Evolutionary conservation across 2,113 vertebrate genomes (phyloP), one percentile per base, ranked within the genome.

Genomic region (Grus americana): DNA sequence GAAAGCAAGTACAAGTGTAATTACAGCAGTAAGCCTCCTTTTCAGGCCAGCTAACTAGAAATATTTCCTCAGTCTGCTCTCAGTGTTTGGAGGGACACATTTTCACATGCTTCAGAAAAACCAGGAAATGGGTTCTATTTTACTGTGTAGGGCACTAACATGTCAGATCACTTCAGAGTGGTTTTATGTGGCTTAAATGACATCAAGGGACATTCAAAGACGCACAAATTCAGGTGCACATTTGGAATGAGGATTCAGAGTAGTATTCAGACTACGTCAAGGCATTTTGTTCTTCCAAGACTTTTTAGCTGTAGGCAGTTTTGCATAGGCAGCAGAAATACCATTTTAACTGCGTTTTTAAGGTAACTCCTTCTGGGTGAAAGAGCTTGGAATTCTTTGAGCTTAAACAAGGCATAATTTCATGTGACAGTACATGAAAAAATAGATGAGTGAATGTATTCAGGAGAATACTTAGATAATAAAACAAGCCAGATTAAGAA

Each of bases 371-470:
- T 85, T 79, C 59, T 44, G 55, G 27, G 44, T 54, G 15, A 92
- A 94, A 78, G 46, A 91, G 40, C 24, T 90, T 32, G 3, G 32
- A 94, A 92, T 78, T 84, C 63, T 95, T 88, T 46, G 57, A 95
- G n/a, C 73, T 95, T 74, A 95, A 88, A 88, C 18, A 66, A 90
- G 42, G 16, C 65, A 44, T 66, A 90, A 95, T 85, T 97, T 86
- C 57, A 90, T 44, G 67, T 84, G 86, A 92, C 6, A 3, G 44
- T 29, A 76, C 29, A 57, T 70, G 86, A 92, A 82, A 42, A 95
- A 95, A 91, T 3, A 90, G 46, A 91, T 79, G 55, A 85, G 54
- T 50, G 42, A 75, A 65, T 10, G 32, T 67, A 87, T 85, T 92
- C 73, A 52, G 46, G 42, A 93, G 54, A 95, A 78, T 49, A 92